These are phyloP conservation scores for Drosophila pseudotakahashii DNA, from an alignment of 2,888 invertebrate genomes.

Conservation along the genomic window DNA sequence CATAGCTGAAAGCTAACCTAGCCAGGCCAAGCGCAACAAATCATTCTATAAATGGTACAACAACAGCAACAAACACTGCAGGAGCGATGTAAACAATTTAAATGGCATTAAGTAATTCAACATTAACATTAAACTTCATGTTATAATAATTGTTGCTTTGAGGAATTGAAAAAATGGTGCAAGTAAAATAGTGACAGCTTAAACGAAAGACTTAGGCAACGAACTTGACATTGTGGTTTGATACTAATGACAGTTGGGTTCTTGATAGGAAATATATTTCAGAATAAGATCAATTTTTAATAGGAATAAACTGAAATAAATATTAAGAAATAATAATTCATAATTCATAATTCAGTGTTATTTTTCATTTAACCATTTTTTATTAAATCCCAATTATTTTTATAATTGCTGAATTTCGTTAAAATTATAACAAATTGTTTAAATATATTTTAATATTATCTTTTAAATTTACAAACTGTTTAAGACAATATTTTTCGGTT, in stretches of 20 bases:
- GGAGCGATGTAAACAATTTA: constrained; percentile 51
- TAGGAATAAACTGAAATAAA: too few species aligned
- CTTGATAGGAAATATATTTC: background rate
- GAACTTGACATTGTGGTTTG: constrained; percentile 54
- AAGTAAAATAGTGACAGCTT: constrained; percentile 25
- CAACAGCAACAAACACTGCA: constrained; percentile 19
- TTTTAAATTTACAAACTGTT: too few species aligned
- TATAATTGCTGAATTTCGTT: too few species aligned
- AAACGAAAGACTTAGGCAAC: constrained; percentile 75
- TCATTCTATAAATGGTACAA: constrained; percentile 56
- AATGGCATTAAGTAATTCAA: constrained; percentile 65
- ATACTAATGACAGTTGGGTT: background rate
- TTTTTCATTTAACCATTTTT: too few species aligned
- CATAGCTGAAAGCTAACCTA: constrained; percentile 23
- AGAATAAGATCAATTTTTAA: too few species aligned
- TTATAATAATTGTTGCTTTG: constrained; percentile 29
- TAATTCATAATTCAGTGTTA: too few species aligned
- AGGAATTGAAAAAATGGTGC: constrained; percentile 32
- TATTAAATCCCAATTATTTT: too few species aligned
- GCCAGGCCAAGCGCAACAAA: constrained; percentile 71
- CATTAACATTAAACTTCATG: constrained; percentile 51
- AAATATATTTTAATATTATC: too few species aligned
- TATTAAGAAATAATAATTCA: too few species aligned
- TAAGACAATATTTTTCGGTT: too few species aligned
- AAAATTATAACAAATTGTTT: too few species aligned